Conservation (phyloP, 1,140 invertebrate species). For the Aphelenchoides besseyi region DNA sequence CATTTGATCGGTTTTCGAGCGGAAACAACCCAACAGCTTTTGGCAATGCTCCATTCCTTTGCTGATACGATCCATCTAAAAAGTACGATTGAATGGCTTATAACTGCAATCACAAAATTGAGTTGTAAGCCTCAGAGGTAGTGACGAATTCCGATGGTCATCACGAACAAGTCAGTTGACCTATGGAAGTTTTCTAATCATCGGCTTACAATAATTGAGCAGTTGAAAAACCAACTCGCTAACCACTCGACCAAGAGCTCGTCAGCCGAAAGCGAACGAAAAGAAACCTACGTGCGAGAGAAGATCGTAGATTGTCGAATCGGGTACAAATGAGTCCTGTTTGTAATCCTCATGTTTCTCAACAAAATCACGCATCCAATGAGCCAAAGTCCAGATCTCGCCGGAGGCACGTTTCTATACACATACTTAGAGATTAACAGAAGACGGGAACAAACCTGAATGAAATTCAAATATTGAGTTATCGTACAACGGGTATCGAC, state of each 20-base stretch:
- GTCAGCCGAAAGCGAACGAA: background rate
- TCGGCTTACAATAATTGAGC: background rate
- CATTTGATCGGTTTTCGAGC: slow-evolving; percentile 57
- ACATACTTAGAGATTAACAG: background rate
- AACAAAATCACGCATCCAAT: slow-evolving; percentile 88
- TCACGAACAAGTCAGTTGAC: slow-evolving; percentile 9
- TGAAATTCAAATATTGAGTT: slow-evolving; percentile 90
- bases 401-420: slow-evolving; percentile 60
- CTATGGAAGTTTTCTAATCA: slow-evolving; percentile 5
- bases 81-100: too few species aligned
- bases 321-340: slow-evolving; percentile 81
- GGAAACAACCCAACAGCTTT: slow-evolving; percentile 55
- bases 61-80: slow-evolving; percentile 61
- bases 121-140: slow-evolving; percentile 16
- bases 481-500: slow-evolving; percentile 93
- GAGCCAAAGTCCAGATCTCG: slow-evolving; percentile 74
- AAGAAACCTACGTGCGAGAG: slow-evolving; percentile 64
- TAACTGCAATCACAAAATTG: background rate
- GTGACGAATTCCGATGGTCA: slow-evolving; percentile 4
- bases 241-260: background rate
- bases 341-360: slow-evolving; percentile 80
- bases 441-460: slow-evolving; percentile 68
- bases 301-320: slow-evolving; percentile 88
- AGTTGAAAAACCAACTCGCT: background rate
- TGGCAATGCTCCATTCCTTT: slow-evolving; percentile 53